Base-by-base conservation (phyloP, 2,888 invertebrate species). In the Lepidocyrtoides sp. region DNA sequence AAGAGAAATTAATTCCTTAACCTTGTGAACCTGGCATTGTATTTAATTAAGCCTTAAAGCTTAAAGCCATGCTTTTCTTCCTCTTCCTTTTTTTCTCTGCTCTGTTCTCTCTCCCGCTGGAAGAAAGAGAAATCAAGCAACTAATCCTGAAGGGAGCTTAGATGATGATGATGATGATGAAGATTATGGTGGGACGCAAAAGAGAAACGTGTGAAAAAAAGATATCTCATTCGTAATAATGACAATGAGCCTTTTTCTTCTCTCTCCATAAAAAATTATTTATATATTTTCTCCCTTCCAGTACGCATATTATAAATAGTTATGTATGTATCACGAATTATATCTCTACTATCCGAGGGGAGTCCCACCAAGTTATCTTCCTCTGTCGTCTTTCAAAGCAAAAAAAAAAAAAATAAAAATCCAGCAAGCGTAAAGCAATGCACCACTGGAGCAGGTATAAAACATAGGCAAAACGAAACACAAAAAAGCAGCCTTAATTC, bases 11-110 rank as follows among this genome's bases (percentile, higher is more conserved):
- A 85, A 85, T 85, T 85, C 72, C 41, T 72, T 75, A 85, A 85
- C 85, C 75, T 75, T 20, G 20, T 60, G 72, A 72, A 75, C 85
- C 75, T 75, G 75, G 26, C 72, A 57, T 75, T 85, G 75, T 85
- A 85, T 75, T 85, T 85, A 85, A 85, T 85, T 85, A 85, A 85
- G 75, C 48, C 69, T 84, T 51, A 66, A 84, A 84, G 36, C 60
- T 26, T 57, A 23, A n/a, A n/a, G n/a, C n/a, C 72, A 41, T 44
- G 36, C 14, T 7, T 81, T 69, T 12, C 41, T 41, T 32, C 63
- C 17, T 69, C 7, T 36, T n/a, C 32, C 36, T 63, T 29, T 17
- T 29, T 4, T 54, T 72, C 32, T 36, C 32, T 20, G 23, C 75
- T n/a, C n/a, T n/a, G n/a, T n/a, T 20, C 72, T 41, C n/a, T 75